Percentiles rank a stretch among this genome's conserved stretches.
These are phyloP conservation scores for Schizaphis graminum DNA, from an alignment of 2,888 invertebrate genomes.

Conservation along the genomic window DNA sequence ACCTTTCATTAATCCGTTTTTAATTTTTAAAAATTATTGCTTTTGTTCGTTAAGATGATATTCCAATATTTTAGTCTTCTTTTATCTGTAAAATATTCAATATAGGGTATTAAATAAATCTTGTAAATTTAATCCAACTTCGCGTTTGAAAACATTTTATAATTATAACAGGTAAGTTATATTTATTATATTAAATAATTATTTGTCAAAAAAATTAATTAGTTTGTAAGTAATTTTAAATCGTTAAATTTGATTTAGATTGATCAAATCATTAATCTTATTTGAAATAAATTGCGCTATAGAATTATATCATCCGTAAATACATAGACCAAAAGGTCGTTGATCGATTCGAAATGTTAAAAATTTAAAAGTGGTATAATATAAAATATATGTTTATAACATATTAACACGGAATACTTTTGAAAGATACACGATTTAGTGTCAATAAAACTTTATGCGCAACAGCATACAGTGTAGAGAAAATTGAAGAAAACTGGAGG, in stretches of 20 bases:
- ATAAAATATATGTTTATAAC: neutral
- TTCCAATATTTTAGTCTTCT: neutral
- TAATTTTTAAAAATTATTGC: neutral
- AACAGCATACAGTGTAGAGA: neutral
- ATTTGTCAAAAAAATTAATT: neutral
- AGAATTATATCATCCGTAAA: neutral
- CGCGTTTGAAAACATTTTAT: neutral
- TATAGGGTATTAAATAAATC: neutral
- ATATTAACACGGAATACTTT: neutral
- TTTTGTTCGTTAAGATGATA: neutral
- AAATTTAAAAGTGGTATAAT: neutral
- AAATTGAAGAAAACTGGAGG: neutral
- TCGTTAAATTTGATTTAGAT: neutral
- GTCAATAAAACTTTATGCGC: neutral
- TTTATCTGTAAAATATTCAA: neutral
- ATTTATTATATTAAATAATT: neutral
- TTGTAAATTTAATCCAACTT: neutral
- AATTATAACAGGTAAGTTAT: neutral
- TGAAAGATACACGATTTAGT: neutral
- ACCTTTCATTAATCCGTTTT: neutral
- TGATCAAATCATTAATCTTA: neutral
- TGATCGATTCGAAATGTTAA: neutral
- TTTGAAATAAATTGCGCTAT: neutral
- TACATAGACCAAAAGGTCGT: neutral
- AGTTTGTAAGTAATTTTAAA: neutral